Percentiles rank a stretch among this genome's conserved stretches.
Evolutionary conservation across 2,113 vertebrate species (phyloP).

Genomic region (Notarius quadriscutis): DNA sequence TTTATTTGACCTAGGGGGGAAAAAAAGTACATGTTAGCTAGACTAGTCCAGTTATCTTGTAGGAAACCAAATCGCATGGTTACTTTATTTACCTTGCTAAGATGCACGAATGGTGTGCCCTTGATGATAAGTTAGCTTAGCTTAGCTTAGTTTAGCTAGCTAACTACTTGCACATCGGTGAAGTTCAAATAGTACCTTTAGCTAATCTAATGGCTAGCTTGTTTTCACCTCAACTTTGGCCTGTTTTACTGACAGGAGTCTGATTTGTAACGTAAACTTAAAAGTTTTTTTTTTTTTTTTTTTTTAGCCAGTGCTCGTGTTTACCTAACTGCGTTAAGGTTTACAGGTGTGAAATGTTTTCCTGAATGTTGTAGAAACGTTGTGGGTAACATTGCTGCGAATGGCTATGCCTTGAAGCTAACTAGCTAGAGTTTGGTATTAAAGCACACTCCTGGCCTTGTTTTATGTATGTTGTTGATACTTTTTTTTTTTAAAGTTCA

Average conservation of each 20-base stretch:
- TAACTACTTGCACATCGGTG: neutral
- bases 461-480: neutral
- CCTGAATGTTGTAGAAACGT: conserved; percentile 1
- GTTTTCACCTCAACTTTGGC: neutral
- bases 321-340: neutral
- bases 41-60: neutral
- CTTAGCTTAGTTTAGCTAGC: conserved; percentile 1
- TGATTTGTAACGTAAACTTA: neutral
- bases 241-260: neutral
- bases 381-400: neutral
- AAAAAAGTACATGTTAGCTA: neutral
- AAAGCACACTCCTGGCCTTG: neutral
- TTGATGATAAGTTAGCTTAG: conserved; percentile 10
- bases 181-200: neutral
- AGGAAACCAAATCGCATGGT: neutral
- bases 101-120: conserved; percentile 14
- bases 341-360: neutral
- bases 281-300: neutral
- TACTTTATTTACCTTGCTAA: neutral
- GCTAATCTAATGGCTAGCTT: neutral
- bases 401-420: neutral
- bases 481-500: neutral
- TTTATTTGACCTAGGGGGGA: neutral
- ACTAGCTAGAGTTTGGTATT: neutral
- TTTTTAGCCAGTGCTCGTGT: too few species aligned